These are phyloP conservation scores for Melinaea menophilus DNA, from an alignment of 2,888 invertebrate species.

Conservation along the genomic window DNA sequence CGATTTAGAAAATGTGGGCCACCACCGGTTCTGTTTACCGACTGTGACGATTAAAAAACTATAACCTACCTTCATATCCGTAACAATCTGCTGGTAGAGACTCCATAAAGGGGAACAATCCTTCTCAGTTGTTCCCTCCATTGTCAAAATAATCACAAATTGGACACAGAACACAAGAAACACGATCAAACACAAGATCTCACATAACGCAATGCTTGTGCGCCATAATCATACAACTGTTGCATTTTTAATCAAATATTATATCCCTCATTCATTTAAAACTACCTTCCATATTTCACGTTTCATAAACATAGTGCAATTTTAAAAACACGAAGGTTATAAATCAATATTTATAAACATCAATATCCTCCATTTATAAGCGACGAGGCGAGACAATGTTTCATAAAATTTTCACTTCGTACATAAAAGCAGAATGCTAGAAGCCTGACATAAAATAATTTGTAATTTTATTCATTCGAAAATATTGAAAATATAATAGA, in stretches of 20 bases:
- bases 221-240: constrained; percentile 60
- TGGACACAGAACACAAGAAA: constrained; percentile 50
- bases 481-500: constrained; percentile 31
- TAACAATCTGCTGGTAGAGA: constrained; percentile 95
- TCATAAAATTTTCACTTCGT: constrained; percentile 24
- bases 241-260: constrained; percentile 54
- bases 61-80: constrained; percentile 95
- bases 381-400: constrained; percentile 40
- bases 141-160: constrained; percentile 68
- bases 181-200: constrained; percentile 52
- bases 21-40: constrained; percentile 36
- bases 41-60: constrained; percentile 34
- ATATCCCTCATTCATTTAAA: constrained; percentile 37
- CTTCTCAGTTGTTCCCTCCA: constrained; percentile 86
- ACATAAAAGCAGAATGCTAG: constrained; percentile 23
- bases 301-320: constrained; percentile 46
- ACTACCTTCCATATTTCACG: constrained; percentile 65
- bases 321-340: constrained; percentile 55
- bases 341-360: constrained; percentile 78
- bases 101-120: constrained; percentile 95
- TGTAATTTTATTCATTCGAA: constrained; percentile 31
- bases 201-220: constrained; percentile 47
- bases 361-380: constrained; percentile 59
- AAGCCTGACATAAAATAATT: constrained; percentile 11
- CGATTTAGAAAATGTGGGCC: constrained; percentile 50